Percentiles rank a stretch among this genome's conserved stretches.
Evolutionary conservation across 2,797 vertebrate species (phyloP).

Genomic region (Rachycentron canadum): DNA sequence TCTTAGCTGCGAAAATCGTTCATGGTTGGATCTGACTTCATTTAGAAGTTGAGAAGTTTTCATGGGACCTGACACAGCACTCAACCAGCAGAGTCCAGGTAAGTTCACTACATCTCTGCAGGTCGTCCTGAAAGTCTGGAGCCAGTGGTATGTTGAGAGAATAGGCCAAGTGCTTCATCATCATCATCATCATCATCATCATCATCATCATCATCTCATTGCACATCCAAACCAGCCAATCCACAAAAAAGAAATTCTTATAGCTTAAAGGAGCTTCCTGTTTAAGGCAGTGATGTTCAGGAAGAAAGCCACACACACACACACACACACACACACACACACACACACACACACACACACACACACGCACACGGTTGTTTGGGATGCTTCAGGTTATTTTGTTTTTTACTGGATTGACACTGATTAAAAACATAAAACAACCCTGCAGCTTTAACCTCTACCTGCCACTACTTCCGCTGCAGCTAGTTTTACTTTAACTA

Average conservation of each 20-base stretch:
- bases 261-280: not conserved
- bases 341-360: too few relatives aligned
- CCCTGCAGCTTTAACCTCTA: too few relatives aligned
- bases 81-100: too few relatives aligned
- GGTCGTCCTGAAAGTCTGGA: not conserved
- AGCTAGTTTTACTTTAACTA: too few relatives aligned
- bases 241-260: too few relatives aligned
- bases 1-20: constrained; percentile 1
- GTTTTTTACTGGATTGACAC: not conserved
- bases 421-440: not conserved
- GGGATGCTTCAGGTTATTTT: not conserved
- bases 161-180: not conserved
- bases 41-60: not conserved
- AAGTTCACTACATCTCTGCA: too few relatives aligned
- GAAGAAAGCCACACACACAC: too few relatives aligned
- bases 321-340: too few relatives aligned
- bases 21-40: not conserved
- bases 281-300: not conserved
- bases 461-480: too few relatives aligned
- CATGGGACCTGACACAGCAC: too few relatives aligned
- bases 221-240: not conserved
- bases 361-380: too few relatives aligned
- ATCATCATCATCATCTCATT: not conserved
- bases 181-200: not conserved
- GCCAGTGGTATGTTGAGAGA: not conserved